These are phyloP conservation scores for Drosophila cracens DNA, from an alignment of 2,888 invertebrate genomes.

Conservation along the genomic window DNA sequence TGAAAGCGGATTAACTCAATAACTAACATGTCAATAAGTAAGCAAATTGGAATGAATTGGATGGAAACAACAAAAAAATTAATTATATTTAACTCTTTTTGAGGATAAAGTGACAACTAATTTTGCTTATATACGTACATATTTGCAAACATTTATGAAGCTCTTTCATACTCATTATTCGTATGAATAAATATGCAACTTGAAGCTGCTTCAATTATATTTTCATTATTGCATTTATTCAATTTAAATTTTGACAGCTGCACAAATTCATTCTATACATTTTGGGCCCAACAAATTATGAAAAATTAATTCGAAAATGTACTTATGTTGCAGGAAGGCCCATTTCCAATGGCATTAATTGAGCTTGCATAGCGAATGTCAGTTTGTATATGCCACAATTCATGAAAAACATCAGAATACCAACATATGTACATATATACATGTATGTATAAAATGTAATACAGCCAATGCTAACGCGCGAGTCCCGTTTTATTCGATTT, in stretches of 20 bases:
- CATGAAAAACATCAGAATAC: constrained; percentile 2
- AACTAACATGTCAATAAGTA: background rate
- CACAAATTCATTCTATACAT: constrained; percentile 23
- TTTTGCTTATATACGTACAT: background rate
- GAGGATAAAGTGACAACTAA: background rate
- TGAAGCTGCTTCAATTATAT: constrained; percentile 17
- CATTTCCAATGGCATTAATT: constrained; percentile 14
- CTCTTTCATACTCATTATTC: background rate
- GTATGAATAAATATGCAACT: constrained; percentile 6
- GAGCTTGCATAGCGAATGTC: background rate
- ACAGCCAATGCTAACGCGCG: constrained; percentile 14
- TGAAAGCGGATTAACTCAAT: background rate
- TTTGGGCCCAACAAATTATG: constrained; percentile 29
- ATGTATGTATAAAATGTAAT: background rate
- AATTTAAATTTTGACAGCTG: constrained; percentile 39
- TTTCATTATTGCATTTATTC: constrained; percentile 19
- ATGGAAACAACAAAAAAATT: background rate
- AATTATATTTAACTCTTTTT: background rate
- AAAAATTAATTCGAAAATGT: constrained; percentile 41
- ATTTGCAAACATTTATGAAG: background rate
- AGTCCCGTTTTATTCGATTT: constrained; percentile 24
- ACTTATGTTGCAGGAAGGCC: background rate
- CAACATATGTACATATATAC: background rate
- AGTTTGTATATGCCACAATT: constrained; percentile 11
- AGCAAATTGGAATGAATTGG: background rate